These are phyloP conservation scores for Coryphaenoides rupestris DNA, from an alignment of 2,113 vertebrate species.

Conservation along the genomic window DNA sequence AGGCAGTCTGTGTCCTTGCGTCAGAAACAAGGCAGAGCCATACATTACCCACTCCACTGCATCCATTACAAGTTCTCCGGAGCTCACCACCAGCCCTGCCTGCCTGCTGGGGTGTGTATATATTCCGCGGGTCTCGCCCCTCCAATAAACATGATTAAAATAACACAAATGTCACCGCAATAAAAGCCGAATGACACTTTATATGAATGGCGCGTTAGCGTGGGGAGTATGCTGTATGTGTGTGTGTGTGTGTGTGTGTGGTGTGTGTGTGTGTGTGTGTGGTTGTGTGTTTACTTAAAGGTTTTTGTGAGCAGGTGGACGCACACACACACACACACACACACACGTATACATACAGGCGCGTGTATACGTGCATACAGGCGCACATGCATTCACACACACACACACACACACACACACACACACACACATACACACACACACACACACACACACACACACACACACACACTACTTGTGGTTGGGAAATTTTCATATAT, in stretches of 20 bases:
- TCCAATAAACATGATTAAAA: conserved; percentile 58
- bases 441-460: conserved; percentile 2
- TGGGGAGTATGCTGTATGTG: neutral
- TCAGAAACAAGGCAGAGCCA: conserved; percentile 34
- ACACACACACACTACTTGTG: neutral
- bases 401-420: conserved; percentile 14
- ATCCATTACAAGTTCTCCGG: conserved; percentile 48
- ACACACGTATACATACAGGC: neutral
- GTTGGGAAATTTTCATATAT: too few relatives aligned
- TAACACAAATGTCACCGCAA: conserved; percentile 12
- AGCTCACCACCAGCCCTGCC: conserved; percentile 32
- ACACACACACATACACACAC: conserved; percentile 10
- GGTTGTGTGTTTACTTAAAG: too few relatives aligned
- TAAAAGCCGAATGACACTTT: conserved; percentile 44
- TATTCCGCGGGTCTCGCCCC: conserved; percentile 30
- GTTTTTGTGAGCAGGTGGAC: too few relatives aligned
- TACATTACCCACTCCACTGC: conserved; percentile 40
- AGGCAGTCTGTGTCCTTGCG: conserved; percentile 45
- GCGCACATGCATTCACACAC: neutral
- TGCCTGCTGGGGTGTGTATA: too few relatives aligned
- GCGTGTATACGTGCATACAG: neutral
- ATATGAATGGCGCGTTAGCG: conserved; percentile 19
- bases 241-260: neutral
- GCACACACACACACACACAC: neutral
- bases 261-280: too few relatives aligned